Percentiles rank a stretch among this genome's conserved stretches.
Evolutionary conservation across 2,797 vertebrate genomes (phyloP).

Genomic region (Smutsia temminckii): DNA sequence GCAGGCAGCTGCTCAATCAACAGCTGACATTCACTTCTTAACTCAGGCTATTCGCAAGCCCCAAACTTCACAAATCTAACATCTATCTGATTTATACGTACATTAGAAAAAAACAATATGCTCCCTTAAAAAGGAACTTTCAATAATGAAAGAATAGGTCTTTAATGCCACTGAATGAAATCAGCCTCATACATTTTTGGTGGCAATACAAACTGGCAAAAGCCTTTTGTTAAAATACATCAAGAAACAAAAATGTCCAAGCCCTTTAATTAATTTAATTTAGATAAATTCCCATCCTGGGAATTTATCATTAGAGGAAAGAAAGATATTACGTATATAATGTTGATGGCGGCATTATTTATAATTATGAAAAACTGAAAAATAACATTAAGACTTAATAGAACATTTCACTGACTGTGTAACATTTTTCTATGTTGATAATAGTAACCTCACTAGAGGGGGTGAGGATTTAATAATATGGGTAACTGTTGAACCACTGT

Average conservation of each 20-base stretch:
- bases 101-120: conserved; percentile 33
- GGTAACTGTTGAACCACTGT: too few relatives aligned
- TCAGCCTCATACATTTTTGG: not conserved
- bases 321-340: not conserved
- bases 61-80: not conserved
- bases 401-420: not conserved
- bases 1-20: not conserved
- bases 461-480: too few relatives aligned
- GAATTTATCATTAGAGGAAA: not conserved
- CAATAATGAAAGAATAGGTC: conserved; percentile 9
- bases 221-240: not conserved
- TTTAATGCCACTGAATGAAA: conserved; percentile 9
- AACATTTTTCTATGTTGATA: too few relatives aligned
- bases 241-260: conserved; percentile 38
- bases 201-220: conserved; percentile 7
- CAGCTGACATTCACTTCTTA: not conserved
- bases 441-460: too few relatives aligned
- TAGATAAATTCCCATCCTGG: not conserved
- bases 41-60: conserved; percentile 13
- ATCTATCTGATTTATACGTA: not conserved
- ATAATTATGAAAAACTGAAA: conserved; percentile 15
- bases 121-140: conserved; percentile 9
- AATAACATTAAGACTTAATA: not conserved
- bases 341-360: not conserved
- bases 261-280: conserved; percentile 4